Evolutionary conservation across 1,140 invertebrate genomes (phyloP).

Genomic region (Stenopsyche tienmushanensis): DNA sequence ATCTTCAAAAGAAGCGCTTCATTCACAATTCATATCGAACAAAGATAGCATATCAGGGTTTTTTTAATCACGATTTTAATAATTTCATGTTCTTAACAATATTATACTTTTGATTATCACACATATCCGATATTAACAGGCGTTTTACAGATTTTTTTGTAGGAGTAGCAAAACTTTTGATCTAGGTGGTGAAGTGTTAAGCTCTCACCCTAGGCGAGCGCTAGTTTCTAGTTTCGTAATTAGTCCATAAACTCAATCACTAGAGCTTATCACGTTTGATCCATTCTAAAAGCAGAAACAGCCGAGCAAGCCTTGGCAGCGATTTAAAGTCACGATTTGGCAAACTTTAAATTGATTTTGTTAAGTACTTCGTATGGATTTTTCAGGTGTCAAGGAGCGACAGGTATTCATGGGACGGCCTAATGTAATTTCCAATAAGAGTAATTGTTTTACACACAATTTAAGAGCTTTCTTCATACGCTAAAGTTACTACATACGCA

Average conservation of each 20-base stretch:
- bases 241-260: constrained; percentile 35
- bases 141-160: no score
- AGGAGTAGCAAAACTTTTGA: no score
- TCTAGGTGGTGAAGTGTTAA: no score
- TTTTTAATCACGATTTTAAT: no score
- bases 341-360: constrained; percentile 41
- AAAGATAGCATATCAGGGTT: background rate
- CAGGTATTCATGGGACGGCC: constrained; percentile 12
- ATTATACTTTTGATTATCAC: no score
- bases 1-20: background rate
- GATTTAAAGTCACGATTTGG: constrained; percentile 35
- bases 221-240: constrained; percentile 35
- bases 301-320: constrained; percentile 9
- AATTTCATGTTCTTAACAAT: no score
- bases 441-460: no score
- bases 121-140: no score
- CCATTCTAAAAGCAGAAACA: constrained; percentile 28
- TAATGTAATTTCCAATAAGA: background rate
- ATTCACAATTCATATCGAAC: background rate
- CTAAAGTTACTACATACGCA: no score
- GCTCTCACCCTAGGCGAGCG: background rate
- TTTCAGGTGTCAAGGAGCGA: constrained; percentile 33
- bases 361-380: constrained; percentile 39
- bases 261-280: constrained; percentile 37
- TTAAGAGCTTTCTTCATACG: no score